phyloP scores from a whole-genome alignment of 2,888 invertebrate species.

The Aromia moschata region DNA sequence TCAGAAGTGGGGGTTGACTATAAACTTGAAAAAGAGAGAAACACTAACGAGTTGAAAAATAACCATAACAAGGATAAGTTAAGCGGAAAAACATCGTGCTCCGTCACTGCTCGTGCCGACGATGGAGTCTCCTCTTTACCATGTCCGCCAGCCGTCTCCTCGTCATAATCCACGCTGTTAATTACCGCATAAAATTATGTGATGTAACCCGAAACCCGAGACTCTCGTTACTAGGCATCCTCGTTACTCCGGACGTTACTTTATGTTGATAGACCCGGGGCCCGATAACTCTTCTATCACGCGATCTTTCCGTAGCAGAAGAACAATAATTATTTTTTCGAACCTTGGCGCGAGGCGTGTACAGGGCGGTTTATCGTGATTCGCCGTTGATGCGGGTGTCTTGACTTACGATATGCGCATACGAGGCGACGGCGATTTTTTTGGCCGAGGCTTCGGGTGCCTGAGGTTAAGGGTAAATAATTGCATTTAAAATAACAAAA shows the following conservation, averaged over 20 bases:
- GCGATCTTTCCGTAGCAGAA: constrained; percentile 39
- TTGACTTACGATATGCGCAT: constrained; percentile 42
- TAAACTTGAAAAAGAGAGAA: too few relatives aligned
- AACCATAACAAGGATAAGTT: too few relatives aligned
- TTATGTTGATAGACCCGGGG: constrained; percentile 54
- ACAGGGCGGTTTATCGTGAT: constrained; percentile 20
- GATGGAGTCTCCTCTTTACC: constrained; percentile 27
- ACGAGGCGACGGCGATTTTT: constrained; percentile 37
- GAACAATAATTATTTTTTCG: constrained; percentile 44
- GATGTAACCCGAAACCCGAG: constrained; percentile 58
- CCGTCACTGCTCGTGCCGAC: constrained; percentile 26
- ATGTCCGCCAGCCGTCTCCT: constrained; percentile 32
- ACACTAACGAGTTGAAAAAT: too few relatives aligned
- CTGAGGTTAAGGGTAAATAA: too few relatives aligned
- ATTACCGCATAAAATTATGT: constrained; percentile 59
- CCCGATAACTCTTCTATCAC: constrained; percentile 44
- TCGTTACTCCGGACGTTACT: constrained; percentile 44
- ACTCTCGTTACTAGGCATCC: constrained; percentile 52
- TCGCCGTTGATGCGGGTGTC: constrained; percentile 41
- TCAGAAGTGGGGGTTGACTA: too few relatives aligned
- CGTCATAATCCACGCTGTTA: constrained; percentile 53
- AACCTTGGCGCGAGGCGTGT: constrained; percentile 33
- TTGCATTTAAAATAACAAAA: too few relatives aligned
- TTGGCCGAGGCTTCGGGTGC: too few relatives aligned
- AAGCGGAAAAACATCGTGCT: too few relatives aligned